Conservation (phyloP, 23 tunicate genomes). For the Diplosoma virens region DNA sequence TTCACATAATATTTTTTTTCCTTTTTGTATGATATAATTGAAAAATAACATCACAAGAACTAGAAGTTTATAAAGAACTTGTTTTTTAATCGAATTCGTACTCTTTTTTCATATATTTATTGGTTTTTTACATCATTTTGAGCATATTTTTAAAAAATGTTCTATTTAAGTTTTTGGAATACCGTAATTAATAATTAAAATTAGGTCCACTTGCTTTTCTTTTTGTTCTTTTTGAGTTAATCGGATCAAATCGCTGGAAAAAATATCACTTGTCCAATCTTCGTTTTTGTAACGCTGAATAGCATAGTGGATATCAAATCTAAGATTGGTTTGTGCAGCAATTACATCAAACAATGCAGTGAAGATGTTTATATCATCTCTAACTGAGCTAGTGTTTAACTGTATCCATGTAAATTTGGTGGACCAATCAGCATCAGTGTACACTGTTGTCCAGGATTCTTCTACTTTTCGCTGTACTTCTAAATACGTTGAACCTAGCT, state of each 20-base stretch:
- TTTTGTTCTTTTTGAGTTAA: neutral
- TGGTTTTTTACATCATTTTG: too few species aligned
- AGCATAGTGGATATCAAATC: slow-evolving; percentile 30
- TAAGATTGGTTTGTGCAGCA: slow-evolving; percentile 28
- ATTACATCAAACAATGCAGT: slow-evolving; percentile 59
- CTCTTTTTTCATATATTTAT: too few species aligned
- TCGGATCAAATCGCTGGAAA: neutral
- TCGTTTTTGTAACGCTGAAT: slow-evolving; percentile 17
- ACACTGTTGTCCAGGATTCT: slow-evolving; percentile 32
- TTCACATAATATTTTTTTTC: too few species aligned
- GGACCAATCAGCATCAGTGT: slow-evolving; percentile 76
- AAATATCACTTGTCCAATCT: neutral
- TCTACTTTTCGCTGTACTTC: slow-evolving; percentile 50
- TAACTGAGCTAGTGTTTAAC: neutral
- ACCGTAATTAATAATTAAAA: too few species aligned
- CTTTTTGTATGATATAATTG: too few species aligned
- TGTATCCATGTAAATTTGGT: slow-evolving; percentile 60
- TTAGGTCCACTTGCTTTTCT: too few species aligned
- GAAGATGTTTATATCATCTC: slow-evolving; percentile 28
- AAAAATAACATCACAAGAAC: too few species aligned
- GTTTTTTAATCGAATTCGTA: too few species aligned
- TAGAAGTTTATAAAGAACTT: too few species aligned
- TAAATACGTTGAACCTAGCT: slow-evolving; percentile 68
- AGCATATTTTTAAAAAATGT: too few species aligned
- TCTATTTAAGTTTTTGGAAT: too few species aligned